phyloP scores from a whole-genome alignment of 2,113 vertebrate species.

The Cervus canadensis region DNA sequence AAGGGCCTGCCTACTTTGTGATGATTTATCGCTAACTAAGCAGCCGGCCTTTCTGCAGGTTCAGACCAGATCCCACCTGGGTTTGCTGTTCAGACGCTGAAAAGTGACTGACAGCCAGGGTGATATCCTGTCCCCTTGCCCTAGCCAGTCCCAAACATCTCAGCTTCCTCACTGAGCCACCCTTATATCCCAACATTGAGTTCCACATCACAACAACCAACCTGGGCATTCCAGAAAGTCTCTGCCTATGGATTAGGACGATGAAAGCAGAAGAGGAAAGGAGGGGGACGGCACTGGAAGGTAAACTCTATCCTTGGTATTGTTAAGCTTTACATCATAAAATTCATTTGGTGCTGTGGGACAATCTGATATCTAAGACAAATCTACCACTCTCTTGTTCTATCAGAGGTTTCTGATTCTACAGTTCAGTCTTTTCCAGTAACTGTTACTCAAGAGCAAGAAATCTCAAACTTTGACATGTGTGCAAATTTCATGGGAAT shows the following conservation, averaged over 20 bases:
- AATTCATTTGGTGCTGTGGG: neutral
- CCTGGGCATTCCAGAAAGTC: neutral
- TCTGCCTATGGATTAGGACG: neutral
- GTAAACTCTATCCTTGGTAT: neutral
- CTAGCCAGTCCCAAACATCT: neutral
- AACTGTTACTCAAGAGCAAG: neutral
- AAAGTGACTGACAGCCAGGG: neutral
- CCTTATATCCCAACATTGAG: neutral
- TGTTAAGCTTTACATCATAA: neutral
- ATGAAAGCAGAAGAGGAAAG: neutral
- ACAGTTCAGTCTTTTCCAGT: neutral
- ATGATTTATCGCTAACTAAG: neutral
- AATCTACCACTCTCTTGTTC: neutral
- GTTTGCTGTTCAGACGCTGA: neutral
- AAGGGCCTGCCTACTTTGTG: neutral
- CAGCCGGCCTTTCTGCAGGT: neutral
- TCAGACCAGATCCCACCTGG: neutral
- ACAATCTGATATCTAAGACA: neutral
- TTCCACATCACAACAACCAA: neutral
- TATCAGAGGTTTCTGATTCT: neutral
- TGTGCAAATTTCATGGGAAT: neutral
- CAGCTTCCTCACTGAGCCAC: neutral
- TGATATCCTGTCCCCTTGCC: neutral
- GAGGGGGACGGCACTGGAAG: too few relatives aligned
- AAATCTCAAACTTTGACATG: neutral